Percentiles rank a stretch among this genome's conserved stretches.
phyloP scores from a whole-genome alignment of 2,888 invertebrate species.

The Nymphalis urticae region DNA sequence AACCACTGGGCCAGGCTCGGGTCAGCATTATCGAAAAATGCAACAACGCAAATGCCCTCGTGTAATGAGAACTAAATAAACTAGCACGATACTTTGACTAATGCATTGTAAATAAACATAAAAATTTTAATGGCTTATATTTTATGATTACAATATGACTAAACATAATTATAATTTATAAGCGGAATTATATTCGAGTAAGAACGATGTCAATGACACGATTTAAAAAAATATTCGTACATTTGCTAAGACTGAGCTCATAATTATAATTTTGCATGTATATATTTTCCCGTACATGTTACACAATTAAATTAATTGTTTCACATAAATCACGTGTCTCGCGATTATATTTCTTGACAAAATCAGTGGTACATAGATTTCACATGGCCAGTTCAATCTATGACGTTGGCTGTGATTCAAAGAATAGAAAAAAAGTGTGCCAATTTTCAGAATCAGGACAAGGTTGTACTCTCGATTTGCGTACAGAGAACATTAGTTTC shows the following conservation, averaged over 20 bases:
- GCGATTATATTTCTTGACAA: constrained; percentile 6
- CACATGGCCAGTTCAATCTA: constrained; percentile 32
- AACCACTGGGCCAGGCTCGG: too few relatives aligned
- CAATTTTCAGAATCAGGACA: constrained; percentile 73
- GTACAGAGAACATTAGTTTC: constrained; percentile 58
- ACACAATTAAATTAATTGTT: constrained; percentile 7
- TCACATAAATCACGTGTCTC: constrained; percentile 12
- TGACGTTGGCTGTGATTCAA: constrained; percentile 43
- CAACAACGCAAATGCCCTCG: not conserved
- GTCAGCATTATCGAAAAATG: not conserved
- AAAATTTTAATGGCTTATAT: not conserved
- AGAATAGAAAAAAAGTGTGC: constrained; percentile 74
- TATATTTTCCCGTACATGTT: not conserved
- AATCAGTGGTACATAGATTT: constrained; percentile 7
- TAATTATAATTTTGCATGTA: not conserved
- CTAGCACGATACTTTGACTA: not conserved
- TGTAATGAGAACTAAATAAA: not conserved
- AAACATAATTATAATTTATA: constrained; percentile 3
- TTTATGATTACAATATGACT: not conserved
- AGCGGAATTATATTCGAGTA: constrained; percentile 1
- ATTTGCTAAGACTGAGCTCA: not conserved
- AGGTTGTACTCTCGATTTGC: constrained; percentile 72
- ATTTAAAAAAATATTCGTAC: not conserved
- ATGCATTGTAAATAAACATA: not conserved
- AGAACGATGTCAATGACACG: constrained; percentile 16